Evolutionary conservation across 2,888 invertebrate genomes (phyloP).

Genomic region (Lasioglossum malachurum): DNA sequence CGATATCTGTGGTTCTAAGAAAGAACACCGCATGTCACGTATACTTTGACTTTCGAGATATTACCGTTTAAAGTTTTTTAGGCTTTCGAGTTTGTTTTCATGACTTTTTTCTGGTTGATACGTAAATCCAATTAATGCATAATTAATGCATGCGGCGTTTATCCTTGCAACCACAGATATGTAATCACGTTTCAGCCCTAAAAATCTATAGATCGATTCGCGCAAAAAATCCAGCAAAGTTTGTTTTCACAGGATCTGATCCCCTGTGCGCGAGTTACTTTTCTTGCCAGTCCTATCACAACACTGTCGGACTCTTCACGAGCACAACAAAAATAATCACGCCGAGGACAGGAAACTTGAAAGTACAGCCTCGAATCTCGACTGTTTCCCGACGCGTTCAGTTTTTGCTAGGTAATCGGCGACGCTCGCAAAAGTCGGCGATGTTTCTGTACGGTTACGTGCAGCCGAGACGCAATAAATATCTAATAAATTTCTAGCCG

Average conservation of each 20-base stretch:
- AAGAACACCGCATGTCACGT: too few relatives aligned
- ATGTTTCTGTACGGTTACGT: constrained; percentile 73
- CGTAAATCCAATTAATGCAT: too few relatives aligned
- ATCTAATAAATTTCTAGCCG: constrained; percentile 84
- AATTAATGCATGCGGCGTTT: too few relatives aligned
- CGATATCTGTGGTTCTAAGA: background rate
- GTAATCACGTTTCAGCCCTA: background rate
- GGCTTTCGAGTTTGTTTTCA: too few relatives aligned
- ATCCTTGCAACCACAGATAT: too few relatives aligned
- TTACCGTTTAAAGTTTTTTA: too few relatives aligned
- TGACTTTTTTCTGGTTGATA: too few relatives aligned
- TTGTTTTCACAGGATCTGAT: background rate
- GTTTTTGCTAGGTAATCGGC: constrained; percentile 19
- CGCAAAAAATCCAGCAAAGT: background rate
- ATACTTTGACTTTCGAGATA: too few relatives aligned
- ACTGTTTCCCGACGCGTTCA: background rate
- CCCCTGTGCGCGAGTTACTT: background rate
- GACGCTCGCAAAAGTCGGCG: constrained; percentile 36
- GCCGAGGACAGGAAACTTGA: background rate
- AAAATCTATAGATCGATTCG: background rate
- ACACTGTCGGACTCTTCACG: constrained; percentile 2
- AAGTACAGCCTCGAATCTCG: background rate
- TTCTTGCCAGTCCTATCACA: background rate
- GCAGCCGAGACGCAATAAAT: constrained; percentile 82
- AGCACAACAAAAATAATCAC: background rate